Conservation (phyloP, 2,113 vertebrate species). For the Egretta garzetta region DNA sequence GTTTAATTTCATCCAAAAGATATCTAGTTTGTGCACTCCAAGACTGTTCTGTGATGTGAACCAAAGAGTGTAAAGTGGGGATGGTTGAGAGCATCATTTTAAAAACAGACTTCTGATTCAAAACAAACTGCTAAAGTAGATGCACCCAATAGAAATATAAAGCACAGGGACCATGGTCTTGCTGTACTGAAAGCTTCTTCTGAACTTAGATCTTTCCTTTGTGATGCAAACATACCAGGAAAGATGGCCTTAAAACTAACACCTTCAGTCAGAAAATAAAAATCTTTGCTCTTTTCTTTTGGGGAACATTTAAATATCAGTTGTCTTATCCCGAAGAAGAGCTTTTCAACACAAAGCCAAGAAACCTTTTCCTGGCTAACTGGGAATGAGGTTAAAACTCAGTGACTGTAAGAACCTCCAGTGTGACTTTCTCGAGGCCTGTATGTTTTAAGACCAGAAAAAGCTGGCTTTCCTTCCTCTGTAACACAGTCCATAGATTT, state of each 20-base stretch:
- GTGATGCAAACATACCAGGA: not conserved
- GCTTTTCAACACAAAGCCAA: not conserved
- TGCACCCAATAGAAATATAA: not conserved
- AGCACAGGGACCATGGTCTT: not conserved
- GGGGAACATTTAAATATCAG: not conserved
- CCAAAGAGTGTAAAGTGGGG: not conserved
- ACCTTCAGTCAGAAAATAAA: not conserved
- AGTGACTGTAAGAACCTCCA: not conserved
- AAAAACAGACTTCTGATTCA: not conserved
- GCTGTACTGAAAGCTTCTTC: not conserved
- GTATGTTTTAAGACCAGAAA: not conserved
- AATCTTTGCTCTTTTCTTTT: not conserved
- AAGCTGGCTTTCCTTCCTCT: not conserved
- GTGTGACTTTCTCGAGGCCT: not conserved
- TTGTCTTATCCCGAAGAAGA: not conserved
- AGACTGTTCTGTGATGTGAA: not conserved
- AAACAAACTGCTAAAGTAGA: not conserved
- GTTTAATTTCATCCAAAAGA: not conserved
- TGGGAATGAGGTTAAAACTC: not conserved
- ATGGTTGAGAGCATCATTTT: rapidly evolving
- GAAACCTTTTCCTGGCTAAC: not conserved
- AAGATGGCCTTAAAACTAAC: not conserved
- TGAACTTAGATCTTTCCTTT: not conserved
- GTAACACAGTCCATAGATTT: not conserved
- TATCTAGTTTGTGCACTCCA: not conserved